Conservation (phyloP, 2,888 invertebrate species). For the Argynnis bischoffii region DNA sequence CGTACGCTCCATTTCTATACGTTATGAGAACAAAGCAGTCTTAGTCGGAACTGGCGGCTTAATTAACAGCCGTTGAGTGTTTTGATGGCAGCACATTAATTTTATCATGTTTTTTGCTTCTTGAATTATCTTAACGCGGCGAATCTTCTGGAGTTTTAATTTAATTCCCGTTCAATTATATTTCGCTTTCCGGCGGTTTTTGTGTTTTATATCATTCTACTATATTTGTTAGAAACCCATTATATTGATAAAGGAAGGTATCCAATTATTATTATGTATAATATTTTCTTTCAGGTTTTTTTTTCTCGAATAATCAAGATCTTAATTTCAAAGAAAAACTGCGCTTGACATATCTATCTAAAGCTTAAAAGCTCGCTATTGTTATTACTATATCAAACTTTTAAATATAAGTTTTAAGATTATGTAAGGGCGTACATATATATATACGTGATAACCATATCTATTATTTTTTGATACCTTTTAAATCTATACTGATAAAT, state of each 20-base stretch:
- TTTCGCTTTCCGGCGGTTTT: slow-evolving; percentile 46
- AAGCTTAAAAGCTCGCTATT: no score
- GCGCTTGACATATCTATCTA: no score
- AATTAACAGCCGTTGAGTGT: slow-evolving; percentile 71
- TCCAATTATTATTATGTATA: slow-evolving; percentile 10
- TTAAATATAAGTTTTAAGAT: no score
- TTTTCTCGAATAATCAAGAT: neutral
- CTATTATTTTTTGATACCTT: no score
- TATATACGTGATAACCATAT: no score
- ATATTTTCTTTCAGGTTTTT: neutral
- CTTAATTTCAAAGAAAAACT: no score
- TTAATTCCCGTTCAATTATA: slow-evolving; percentile 61
- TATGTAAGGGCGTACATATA: no score
- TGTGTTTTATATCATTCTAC: slow-evolving; percentile 23
- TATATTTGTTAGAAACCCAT: slow-evolving; percentile 10
- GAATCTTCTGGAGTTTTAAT: slow-evolving; percentile 63
- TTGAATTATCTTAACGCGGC: slow-evolving; percentile 62
- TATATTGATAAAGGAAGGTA: slow-evolving; percentile 16
- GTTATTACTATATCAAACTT: no score
- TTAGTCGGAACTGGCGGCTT: slow-evolving; percentile 56
- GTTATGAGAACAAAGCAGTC: slow-evolving; percentile 54
- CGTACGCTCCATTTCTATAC: slow-evolving; percentile 12
- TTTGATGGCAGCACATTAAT: slow-evolving; percentile 73
- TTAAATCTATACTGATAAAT: no score
- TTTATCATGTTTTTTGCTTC: slow-evolving; percentile 72